Conservation (phyloP, 2,888 invertebrate genomes). For the Stenurella melanura region DNA sequence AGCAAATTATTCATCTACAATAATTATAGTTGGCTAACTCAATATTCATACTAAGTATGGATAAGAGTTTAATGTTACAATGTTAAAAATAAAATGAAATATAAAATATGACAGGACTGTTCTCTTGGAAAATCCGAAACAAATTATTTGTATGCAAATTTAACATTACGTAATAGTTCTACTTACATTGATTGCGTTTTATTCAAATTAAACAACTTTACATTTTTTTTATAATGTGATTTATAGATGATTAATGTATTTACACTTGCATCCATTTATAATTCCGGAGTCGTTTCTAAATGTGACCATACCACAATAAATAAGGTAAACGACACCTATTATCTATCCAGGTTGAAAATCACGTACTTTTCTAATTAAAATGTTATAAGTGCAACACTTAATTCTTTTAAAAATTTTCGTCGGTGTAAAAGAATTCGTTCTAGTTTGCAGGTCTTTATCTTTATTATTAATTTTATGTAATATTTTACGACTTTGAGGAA, state of each 20-base stretch:
- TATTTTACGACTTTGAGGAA: background rate
- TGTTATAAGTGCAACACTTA: background rate
- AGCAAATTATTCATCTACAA: too few relatives aligned
- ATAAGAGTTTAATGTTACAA: background rate
- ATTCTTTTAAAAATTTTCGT: background rate
- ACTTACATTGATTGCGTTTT: constrained; percentile 2
- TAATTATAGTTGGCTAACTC: too few relatives aligned
- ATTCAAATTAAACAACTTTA: background rate
- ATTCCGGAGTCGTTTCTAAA: background rate
- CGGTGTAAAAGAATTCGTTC: background rate
- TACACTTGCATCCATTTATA: background rate
- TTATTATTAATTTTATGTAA: background rate
- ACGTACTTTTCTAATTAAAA: background rate
- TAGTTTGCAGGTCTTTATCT: background rate
- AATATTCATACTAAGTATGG: too few relatives aligned
- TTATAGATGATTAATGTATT: background rate
- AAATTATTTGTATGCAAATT: background rate
- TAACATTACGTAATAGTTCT: background rate
- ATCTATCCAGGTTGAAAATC: background rate
- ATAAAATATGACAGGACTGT: background rate
- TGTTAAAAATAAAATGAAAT: background rate
- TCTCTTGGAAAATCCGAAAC: background rate
- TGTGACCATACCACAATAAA: background rate
- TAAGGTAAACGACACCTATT: constrained; percentile 2
- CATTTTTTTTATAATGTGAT: background rate